Evolutionary conservation across 2,113 vertebrate genomes (phyloP).

Genomic region (Ranitomeya variabilis): DNA sequence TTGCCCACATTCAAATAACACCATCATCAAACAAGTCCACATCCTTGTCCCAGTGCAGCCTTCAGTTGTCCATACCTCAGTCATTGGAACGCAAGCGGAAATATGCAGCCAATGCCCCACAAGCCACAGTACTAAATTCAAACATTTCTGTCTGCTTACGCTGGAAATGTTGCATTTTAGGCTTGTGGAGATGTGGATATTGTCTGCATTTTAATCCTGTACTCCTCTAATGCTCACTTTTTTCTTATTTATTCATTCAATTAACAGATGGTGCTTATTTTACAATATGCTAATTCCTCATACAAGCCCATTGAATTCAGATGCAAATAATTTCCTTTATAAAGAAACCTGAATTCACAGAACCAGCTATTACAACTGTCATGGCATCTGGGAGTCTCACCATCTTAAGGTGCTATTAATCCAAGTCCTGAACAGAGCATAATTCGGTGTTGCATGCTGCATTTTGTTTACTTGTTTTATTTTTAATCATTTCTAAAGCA

Average conservation of each 20-base stretch:
- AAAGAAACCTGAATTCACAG: not conserved
- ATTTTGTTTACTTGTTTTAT: not conserved
- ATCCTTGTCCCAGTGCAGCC: too few species aligned
- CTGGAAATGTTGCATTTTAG: too few species aligned
- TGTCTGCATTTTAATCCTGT: not conserved
- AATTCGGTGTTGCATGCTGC: not conserved
- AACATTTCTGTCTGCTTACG: too few species aligned
- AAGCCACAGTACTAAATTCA: too few species aligned
- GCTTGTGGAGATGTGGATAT: too few species aligned
- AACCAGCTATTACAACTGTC: slow-evolving; percentile 24
- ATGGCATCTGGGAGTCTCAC: slow-evolving; percentile 45
- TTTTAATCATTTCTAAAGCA: not conserved
- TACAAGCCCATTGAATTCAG: slow-evolving; percentile 27
- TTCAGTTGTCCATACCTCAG: too few species aligned
- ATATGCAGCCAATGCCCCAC: too few species aligned
- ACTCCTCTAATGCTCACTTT: not conserved
- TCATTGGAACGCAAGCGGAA: too few species aligned
- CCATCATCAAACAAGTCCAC: too few species aligned
- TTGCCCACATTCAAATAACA: too few species aligned
- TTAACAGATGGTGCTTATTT: slow-evolving; percentile 45
- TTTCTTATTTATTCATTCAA: not conserved
- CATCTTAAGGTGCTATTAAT: slow-evolving; percentile 38
- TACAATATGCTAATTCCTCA: slow-evolving; percentile 31
- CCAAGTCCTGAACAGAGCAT: slow-evolving; percentile 17
- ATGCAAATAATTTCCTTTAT: slow-evolving; percentile 39